These are phyloP conservation scores for Trilocha varians DNA, from an alignment of 2,888 invertebrate species.

Conservation along the genomic window DNA sequence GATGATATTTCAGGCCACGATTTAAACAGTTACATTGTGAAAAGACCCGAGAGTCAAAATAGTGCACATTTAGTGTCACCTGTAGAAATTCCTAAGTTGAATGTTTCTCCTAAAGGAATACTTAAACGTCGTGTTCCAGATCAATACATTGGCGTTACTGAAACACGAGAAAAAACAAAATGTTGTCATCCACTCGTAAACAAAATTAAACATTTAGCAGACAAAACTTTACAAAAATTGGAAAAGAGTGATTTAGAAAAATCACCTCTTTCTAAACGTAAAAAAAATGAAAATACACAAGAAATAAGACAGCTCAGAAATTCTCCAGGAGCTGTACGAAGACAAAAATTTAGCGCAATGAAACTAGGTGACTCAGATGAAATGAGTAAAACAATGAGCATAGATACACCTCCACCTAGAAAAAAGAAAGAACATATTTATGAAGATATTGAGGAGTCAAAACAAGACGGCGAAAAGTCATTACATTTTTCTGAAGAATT, in stretches of 20 bases:
- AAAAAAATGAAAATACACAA: slow-evolving; percentile 70
- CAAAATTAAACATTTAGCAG: slow-evolving; percentile 77
- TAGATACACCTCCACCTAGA: slow-evolving; percentile 58
- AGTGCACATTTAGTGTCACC: slow-evolving; percentile 40
- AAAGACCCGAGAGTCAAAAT: slow-evolving; percentile 43
- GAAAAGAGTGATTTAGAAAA: slow-evolving; percentile 61
- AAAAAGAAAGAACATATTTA: slow-evolving; percentile 76
- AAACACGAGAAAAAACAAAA: slow-evolving; percentile 65
- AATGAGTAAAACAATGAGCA: slow-evolving; percentile 60
- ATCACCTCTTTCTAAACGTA: slow-evolving; percentile 49
- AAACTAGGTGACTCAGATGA: slow-evolving; percentile 66
- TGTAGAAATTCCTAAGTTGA: slow-evolving; percentile 44
- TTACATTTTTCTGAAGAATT: slow-evolving; percentile 63
- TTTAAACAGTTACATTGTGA: slow-evolving; percentile 28
- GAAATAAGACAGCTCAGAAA: slow-evolving; percentile 75
- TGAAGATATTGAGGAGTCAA: slow-evolving; percentile 73
- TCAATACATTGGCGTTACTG: slow-evolving; percentile 53
- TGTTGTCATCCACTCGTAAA: slow-evolving; percentile 77
- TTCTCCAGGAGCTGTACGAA: slow-evolving; percentile 75
- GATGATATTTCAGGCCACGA: slow-evolving; percentile 54
- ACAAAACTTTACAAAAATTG: slow-evolving; percentile 70
- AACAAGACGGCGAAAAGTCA: slow-evolving; percentile 47
- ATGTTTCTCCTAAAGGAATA: slow-evolving; percentile 67
- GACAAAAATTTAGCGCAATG: slow-evolving; percentile 65
- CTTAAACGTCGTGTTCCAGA: slow-evolving; percentile 66